A percentile compares a stretch with the other conserved stretches of the same genome.
Evolutionary conservation across 2,888 invertebrate genomes (phyloP).

Genomic region (Spodoptera picta): DNA sequence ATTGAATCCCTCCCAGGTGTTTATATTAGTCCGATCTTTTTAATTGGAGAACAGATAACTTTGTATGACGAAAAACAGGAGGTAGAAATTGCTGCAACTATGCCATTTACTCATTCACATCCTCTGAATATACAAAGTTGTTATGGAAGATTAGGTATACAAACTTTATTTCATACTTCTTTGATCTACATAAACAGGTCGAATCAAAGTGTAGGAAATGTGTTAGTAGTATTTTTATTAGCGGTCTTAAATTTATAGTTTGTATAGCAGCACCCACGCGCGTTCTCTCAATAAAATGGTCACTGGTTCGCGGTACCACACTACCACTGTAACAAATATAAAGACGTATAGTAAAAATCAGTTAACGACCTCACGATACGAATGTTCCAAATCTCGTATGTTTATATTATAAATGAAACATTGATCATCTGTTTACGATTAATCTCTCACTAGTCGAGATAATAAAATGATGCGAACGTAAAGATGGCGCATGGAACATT

Average conservation of each 20-base stretch:
- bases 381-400: conserved; percentile 50
- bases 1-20: conserved; percentile 52
- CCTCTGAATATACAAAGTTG: conserved; percentile 70
- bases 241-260: conserved; percentile 83
- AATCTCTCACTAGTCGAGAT: conserved; percentile 49
- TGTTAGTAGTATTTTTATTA: conserved; percentile 86
- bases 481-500: conserved; percentile 12
- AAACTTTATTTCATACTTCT: conserved; percentile 81
- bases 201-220: conserved; percentile 87
- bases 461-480: conserved; percentile 43
- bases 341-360: conserved; percentile 56
- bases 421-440: conserved; percentile 52
- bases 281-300: conserved; percentile 76
- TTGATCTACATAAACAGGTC: conserved; percentile 87
- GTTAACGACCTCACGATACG: conserved; percentile 20
- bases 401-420: conserved; percentile 43
- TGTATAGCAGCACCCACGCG: conserved; percentile 82
- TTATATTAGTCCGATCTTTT: conserved; percentile 55
- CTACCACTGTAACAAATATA: conserved; percentile 69
- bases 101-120: conserved; percentile 69
- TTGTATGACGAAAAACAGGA: conserved; percentile 58
- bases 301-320: conserved; percentile 67
- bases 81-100: conserved; percentile 56
- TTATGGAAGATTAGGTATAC: conserved; percentile 80
- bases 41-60: conserved; percentile 56